A percentile compares a stretch with the other conserved stretches of the same genome.
These are phyloP conservation scores for Sinhomidia bicolor DNA, from an alignment of 2,888 invertebrate genomes.

Conservation along the genomic window DNA sequence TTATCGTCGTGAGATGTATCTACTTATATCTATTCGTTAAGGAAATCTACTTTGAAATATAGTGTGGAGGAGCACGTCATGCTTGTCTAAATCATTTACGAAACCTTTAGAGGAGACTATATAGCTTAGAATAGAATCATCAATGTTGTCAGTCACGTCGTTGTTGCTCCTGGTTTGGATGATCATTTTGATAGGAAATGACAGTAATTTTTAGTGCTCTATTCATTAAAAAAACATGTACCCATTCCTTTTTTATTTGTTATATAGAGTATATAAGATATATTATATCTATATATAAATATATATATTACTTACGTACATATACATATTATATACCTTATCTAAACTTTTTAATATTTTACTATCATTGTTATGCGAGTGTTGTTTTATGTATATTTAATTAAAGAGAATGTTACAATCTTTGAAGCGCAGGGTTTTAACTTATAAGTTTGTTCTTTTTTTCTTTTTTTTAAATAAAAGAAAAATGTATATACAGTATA, in stretches of 20 bases:
- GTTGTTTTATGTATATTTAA: neutral
- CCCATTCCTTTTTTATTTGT: slow-evolving; percentile 61
- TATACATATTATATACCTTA: neutral
- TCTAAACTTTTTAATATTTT: neutral
- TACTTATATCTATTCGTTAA: too few relatives aligned
- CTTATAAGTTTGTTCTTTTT: slow-evolving; percentile 23
- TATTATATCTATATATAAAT: neutral
- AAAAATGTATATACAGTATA: neutral
- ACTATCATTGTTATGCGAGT: neutral
- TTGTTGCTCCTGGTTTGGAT: neutral
- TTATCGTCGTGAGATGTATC: too few relatives aligned
- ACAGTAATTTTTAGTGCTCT: slow-evolving; percentile 53
- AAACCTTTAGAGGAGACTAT: neutral
- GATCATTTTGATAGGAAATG: slow-evolving; percentile 32
- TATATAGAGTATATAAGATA: neutral
- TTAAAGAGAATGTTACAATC: slow-evolving; percentile 28
- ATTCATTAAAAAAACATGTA: slow-evolving; percentile 9
- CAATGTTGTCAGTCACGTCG: slow-evolving; percentile 15
- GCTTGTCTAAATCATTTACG: neutral
- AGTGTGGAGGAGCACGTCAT: neutral
- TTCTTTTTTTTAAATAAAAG: neutral
- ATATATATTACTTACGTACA: slow-evolving; percentile 10
- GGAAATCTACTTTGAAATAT: too few relatives aligned
- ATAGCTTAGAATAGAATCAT: neutral
- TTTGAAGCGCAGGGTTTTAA: slow-evolving; percentile 49